These are phyloP conservation scores for Apus apus DNA, from an alignment of 2,113 vertebrate genomes.

Conservation along the genomic window DNA sequence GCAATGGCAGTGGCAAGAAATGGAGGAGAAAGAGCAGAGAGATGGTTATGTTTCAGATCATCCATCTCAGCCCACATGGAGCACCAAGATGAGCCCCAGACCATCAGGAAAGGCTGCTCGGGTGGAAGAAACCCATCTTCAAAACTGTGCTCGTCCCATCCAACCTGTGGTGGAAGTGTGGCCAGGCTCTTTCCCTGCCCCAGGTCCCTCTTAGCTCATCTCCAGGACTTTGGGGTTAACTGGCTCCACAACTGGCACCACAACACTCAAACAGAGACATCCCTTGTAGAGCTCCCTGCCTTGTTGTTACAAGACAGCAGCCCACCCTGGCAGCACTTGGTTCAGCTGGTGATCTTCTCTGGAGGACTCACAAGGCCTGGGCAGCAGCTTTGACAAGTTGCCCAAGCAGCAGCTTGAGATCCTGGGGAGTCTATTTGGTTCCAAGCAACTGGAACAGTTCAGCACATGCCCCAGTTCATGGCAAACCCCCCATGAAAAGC, in stretches of 20 bases:
- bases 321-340: background rate
- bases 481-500: rapidly evolving
- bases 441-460: rapidly evolving
- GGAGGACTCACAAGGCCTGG: background rate
- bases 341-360: background rate
- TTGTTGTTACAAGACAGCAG: background rate
- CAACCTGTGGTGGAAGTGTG: background rate
- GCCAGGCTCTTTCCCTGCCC: background rate
- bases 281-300: background rate
- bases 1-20: background rate
- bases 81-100: background rate
- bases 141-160: rapidly evolving
- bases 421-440: rapidly evolving
- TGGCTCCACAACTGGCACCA: background rate
- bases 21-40: slow-evolving; percentile 58
- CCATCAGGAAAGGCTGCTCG: background rate
- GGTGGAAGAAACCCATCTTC: background rate
- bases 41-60: background rate
- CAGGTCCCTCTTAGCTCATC: background rate
- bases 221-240: background rate
- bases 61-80: background rate
- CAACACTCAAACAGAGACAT: rapidly evolving
- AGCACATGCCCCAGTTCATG: rapidly evolving
- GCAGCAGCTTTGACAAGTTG: rapidly evolving
- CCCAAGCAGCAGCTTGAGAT: background rate